phyloP scores from a whole-genome alignment of 2,113 vertebrate genomes.

The Lamprologus ornatipinnis region DNA sequence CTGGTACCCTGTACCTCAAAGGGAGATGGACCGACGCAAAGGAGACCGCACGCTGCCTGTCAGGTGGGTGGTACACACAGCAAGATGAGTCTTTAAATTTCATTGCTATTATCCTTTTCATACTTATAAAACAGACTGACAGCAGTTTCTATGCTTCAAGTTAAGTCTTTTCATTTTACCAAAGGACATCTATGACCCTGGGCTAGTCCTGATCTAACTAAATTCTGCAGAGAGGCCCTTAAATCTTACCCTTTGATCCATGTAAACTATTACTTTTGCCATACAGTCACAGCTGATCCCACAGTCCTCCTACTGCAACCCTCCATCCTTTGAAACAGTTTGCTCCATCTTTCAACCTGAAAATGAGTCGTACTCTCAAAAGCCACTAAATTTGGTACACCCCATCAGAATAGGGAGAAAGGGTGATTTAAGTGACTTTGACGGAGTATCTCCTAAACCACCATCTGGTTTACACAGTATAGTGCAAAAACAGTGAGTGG shows the following conservation, averaged over 20 bases:
- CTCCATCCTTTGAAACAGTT: not conserved
- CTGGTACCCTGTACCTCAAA: conserved; percentile 97
- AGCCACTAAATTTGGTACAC: not conserved
- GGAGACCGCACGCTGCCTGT: conserved; percentile 95
- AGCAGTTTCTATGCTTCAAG: not conserved
- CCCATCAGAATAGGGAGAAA: not conserved
- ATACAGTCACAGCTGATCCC: not conserved
- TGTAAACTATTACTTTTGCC: not conserved
- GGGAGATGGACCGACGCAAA: conserved; percentile 98
- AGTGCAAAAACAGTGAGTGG: not conserved
- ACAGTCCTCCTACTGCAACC: not conserved
- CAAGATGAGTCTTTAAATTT: not conserved
- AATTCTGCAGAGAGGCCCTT: not conserved
- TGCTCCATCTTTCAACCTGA: not conserved
- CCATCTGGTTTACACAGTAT: not conserved
- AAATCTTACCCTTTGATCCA: not conserved
- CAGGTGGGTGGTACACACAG: conserved; percentile 62
- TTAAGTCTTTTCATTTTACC: not conserved
- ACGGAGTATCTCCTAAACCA: not conserved
- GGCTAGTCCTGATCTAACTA: not conserved
- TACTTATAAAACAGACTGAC: not conserved
- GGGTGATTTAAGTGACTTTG: not conserved
- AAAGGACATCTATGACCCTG: not conserved
- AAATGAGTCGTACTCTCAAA: not conserved
- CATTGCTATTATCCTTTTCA: not conserved